Evolutionary conservation across 2,888 invertebrate genomes (phyloP).

Genomic region (Eupithecia subumbrata): DNA sequence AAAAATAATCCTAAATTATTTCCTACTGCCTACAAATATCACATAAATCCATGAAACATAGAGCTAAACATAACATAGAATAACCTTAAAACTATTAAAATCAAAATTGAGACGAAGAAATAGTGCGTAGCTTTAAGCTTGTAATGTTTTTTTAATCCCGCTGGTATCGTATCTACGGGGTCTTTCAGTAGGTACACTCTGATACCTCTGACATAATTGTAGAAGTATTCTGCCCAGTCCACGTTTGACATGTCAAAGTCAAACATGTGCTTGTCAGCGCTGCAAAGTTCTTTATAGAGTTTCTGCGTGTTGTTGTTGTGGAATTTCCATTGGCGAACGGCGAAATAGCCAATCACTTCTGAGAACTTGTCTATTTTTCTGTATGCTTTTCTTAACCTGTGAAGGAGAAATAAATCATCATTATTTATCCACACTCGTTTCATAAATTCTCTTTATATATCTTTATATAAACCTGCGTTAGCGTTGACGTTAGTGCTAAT

Average conservation of each 20-base stretch:
- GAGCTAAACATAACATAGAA: conserved; percentile 50
- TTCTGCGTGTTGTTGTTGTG: conserved; percentile 83
- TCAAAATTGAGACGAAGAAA: conserved; percentile 47
- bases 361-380: conserved; percentile 89
- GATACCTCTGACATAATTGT: conserved; percentile 87
- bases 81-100: conserved; percentile 51
- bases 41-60: conserved; percentile 36
- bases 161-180: conserved; percentile 86
- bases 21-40: neutral
- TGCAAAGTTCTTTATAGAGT: conserved; percentile 81
- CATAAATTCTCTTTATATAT: no score
- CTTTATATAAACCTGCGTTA: no score
- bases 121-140: conserved; percentile 60
- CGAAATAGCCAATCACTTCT: conserved; percentile 89
- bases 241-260: conserved; percentile 86
- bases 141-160: conserved; percentile 76
- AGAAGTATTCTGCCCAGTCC: conserved; percentile 88
- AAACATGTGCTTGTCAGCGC: conserved; percentile 85
- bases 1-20: neutral
- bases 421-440: no score
- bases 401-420: conserved; percentile 31
- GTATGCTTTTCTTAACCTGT: conserved; percentile 89
- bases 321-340: conserved; percentile 88
- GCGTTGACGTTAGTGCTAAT: no score
- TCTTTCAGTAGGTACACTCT: conserved; percentile 90